Conservation (phyloP, 2,888 invertebrate species). For the Hirudinaria manillensis region DNA sequence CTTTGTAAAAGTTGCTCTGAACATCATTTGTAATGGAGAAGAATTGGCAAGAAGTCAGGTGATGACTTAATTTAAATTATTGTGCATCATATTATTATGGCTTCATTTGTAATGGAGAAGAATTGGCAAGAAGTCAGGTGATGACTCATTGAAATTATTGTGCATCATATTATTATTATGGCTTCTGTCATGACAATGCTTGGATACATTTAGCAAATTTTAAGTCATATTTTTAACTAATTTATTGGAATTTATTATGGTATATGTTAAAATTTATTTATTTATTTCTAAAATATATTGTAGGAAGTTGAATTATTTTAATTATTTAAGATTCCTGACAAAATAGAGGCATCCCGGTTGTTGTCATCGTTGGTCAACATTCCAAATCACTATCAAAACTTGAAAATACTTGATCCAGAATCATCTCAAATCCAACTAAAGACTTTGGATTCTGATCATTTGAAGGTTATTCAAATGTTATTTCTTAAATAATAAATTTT, state of each 20-base stretch:
- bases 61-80: neutral
- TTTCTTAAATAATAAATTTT: too few species aligned
- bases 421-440: conserved; percentile 4
- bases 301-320: too few species aligned
- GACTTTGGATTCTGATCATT: neutral
- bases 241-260: too few species aligned
- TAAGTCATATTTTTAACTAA: too few species aligned
- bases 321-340: conserved; percentile 2
- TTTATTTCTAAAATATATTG: too few species aligned
- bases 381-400: neutral
- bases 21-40: neutral
- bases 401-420: neutral
- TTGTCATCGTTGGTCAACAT: neutral
- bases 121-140: neutral
- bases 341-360: neutral
- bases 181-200: too few species aligned
- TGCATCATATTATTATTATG: too few species aligned
- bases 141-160: neutral
- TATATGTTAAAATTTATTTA: too few species aligned
- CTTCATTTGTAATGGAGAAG: neutral
- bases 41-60: neutral
- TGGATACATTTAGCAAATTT: too few species aligned
- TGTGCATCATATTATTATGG: too few species aligned
- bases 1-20: neutral
- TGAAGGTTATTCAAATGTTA: neutral